These are phyloP conservation scores for Rhopalosiphum maidis DNA, from an alignment of 1,140 invertebrate genomes.

Conservation along the genomic window DNA sequence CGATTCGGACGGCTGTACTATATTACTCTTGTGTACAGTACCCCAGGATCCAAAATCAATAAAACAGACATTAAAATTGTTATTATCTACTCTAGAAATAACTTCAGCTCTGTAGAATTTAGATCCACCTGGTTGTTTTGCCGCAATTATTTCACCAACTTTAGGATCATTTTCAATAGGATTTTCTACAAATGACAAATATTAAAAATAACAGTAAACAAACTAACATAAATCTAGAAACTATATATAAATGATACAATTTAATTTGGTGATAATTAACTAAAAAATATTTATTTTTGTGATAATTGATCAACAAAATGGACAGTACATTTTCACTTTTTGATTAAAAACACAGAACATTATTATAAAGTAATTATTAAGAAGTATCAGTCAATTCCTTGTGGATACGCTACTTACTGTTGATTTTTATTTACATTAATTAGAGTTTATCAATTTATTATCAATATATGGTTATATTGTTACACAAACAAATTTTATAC, in stretches of 20 bases:
- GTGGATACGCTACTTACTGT: background rate
- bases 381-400: background rate
- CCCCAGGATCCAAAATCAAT: constrained; percentile 35
- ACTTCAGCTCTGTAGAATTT: constrained; percentile 44
- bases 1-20: constrained; percentile 8
- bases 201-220: background rate
- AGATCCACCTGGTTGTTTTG: constrained; percentile 3
- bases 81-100: constrained; percentile 24
- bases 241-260: background rate
- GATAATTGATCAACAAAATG: background rate
- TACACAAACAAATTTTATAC: background rate
- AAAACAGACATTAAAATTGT: constrained; percentile 39
- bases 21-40: constrained; percentile 7
- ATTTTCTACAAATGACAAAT: background rate
- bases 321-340: background rate
- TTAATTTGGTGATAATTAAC: background rate
- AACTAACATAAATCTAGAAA: background rate
- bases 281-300: background rate
- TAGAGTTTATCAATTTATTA: no score
- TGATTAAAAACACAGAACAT: background rate
- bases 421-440: no score
- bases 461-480: background rate
- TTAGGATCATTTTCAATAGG: constrained; percentile 4
- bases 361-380: background rate
- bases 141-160: constrained; percentile 43